A percentile compares a stretch with the other conserved stretches of the same genome.
phyloP scores from a whole-genome alignment of 2,113 vertebrate genomes.

The Eubucco bourcierii region DNA sequence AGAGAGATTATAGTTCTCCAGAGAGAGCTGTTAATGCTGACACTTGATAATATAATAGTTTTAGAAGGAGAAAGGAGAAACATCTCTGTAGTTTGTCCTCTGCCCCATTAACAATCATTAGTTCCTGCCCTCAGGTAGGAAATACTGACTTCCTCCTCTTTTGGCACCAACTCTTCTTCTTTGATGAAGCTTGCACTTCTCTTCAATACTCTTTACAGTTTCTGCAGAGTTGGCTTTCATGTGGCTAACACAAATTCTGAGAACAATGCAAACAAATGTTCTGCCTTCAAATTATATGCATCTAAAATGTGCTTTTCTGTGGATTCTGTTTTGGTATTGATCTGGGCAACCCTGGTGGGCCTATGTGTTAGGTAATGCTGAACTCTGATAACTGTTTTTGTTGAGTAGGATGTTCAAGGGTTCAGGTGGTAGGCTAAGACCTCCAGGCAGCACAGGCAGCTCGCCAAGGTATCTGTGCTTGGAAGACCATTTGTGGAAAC shows the following conservation, averaged over 20 bases:
- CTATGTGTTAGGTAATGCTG: not conserved
- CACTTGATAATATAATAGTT: not conserved
- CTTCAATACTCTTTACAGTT: not conserved
- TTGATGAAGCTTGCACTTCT: not conserved
- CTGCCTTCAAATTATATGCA: not conserved
- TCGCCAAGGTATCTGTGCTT: fast-evolving
- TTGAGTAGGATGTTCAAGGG: not conserved
- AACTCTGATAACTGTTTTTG: fast-evolving
- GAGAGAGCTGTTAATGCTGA: not conserved
- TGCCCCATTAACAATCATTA: not conserved
- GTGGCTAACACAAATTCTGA: not conserved
- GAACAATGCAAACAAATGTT: not conserved
- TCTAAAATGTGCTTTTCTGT: not conserved
- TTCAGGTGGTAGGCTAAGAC: fast-evolving
- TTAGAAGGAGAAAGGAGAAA: not conserved
- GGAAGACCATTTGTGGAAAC: not conserved
- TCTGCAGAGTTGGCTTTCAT: not conserved
- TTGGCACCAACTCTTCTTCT: not conserved
- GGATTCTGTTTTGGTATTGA: not conserved
- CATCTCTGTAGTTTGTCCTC: not conserved
- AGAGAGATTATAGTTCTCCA: not conserved
- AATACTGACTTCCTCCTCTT: not conserved
- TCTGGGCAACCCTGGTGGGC: not conserved
- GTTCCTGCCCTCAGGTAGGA: not conserved
- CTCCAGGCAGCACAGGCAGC: not conserved